Evolutionary conservation across 2,888 invertebrate genomes (phyloP).

Genomic region (Prosapia bicincta): DNA sequence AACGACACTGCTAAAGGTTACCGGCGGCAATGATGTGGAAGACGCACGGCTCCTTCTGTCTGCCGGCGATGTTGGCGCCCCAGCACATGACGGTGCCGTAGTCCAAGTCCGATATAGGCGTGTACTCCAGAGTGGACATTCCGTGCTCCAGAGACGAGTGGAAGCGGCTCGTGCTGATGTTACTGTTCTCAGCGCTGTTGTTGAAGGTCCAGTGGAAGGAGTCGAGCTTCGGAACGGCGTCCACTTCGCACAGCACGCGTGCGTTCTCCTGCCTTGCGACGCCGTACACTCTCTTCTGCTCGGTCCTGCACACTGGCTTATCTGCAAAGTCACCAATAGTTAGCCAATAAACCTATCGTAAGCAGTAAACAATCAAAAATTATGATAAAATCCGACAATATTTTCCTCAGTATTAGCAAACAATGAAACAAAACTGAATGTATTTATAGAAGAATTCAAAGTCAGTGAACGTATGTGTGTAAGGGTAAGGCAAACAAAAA

Average conservation of each 20-base stretch:
- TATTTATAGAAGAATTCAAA: too few species aligned
- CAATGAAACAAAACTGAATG: too few species aligned
- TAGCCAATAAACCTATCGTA: too few species aligned
- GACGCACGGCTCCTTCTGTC: slow-evolving; percentile 68
- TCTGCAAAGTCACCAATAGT: slow-evolving; percentile 65
- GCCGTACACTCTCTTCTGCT: slow-evolving; percentile 75
- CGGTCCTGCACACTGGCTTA: slow-evolving; percentile 75
- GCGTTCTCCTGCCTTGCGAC: slow-evolving; percentile 79
- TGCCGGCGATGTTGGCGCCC: slow-evolving; percentile 68
- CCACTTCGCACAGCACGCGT: slow-evolving; percentile 76
- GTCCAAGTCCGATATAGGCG: slow-evolving; percentile 69
- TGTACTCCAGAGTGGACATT: slow-evolving; percentile 68
- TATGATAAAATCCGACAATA: too few species aligned
- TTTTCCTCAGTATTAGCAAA: too few species aligned
- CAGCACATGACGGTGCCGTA: slow-evolving; percentile 74
- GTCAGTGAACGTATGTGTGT: too few species aligned
- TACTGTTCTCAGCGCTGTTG: slow-evolving; percentile 66
- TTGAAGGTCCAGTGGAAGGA: slow-evolving; percentile 88
- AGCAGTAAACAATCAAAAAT: too few species aligned
- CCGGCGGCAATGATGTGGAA: slow-evolving; percentile 69
- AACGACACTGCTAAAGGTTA: slow-evolving; percentile 34
- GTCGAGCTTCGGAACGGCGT: slow-evolving; percentile 77
- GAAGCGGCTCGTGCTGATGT: slow-evolving; percentile 19
- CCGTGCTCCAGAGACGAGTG: slow-evolving; percentile 45
- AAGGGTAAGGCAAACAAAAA: too few species aligned